phyloP scores from a whole-genome alignment of 2,113 vertebrate genomes.

The Strigops habroptila region DNA sequence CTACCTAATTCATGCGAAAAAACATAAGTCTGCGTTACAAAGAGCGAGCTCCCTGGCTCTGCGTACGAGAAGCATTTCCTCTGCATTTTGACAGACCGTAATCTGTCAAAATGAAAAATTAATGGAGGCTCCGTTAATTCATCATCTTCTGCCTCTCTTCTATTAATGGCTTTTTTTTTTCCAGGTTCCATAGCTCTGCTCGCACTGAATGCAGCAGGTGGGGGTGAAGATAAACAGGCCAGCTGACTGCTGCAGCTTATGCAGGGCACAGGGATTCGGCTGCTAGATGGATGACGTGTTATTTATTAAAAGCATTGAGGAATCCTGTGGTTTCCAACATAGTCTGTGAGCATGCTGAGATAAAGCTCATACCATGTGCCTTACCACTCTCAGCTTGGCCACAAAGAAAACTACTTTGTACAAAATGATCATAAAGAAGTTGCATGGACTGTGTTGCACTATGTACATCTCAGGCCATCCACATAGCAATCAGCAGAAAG shows the following conservation, averaged over 20 bases:
- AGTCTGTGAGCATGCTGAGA: not conserved
- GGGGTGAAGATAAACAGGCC: constrained; percentile 63
- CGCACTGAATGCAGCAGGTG: constrained; percentile 36
- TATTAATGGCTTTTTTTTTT: constrained; percentile 63
- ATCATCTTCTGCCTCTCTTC: constrained; percentile 77
- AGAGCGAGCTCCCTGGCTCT: constrained; percentile 72
- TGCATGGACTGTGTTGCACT: not conserved
- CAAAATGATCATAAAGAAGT: not conserved
- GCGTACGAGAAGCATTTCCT: constrained; percentile 69
- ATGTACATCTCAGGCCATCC: not conserved
- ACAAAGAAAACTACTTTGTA: constrained; percentile 16
- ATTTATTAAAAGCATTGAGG: constrained; percentile 34
- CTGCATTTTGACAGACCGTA: constrained; percentile 77
- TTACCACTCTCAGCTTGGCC: not conserved
- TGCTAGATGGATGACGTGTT: constrained; percentile 47
- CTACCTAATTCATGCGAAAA: constrained; percentile 75
- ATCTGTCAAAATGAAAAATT: constrained; percentile 88
- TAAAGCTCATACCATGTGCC: not conserved
- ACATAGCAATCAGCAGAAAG: not conserved
- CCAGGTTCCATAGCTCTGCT: constrained; percentile 21
- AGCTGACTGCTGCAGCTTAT: constrained; percentile 40
- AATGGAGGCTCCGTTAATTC: constrained; percentile 81
- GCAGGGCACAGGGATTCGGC: constrained; percentile 7
- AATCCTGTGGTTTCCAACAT: constrained; percentile 30
- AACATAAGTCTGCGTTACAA: constrained; percentile 70